Conservation (phyloP, 1,140 invertebrate species). For the Pseudomyrmex pallidus region DNA sequence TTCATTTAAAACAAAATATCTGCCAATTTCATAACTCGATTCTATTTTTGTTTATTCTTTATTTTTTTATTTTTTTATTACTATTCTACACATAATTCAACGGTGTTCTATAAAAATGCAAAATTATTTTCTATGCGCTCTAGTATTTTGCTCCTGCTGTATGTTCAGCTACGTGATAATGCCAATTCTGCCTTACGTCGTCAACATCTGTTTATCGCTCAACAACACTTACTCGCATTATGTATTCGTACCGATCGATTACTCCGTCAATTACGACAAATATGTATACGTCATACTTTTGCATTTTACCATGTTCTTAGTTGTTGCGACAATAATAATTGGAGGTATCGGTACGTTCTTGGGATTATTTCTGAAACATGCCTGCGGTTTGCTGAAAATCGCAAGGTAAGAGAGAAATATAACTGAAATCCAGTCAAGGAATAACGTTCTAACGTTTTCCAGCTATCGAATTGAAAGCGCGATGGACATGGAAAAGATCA, state of each 20-base stretch:
- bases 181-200: neutral
- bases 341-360: neutral
- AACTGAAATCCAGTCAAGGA: neutral
- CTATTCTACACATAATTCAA: neutral
- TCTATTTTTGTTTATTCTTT: neutral
- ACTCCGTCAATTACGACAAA: constrained; percentile 19
- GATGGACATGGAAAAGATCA: neutral
- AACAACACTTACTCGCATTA: neutral
- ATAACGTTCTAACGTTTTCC: constrained; percentile 6
- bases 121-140: neutral
- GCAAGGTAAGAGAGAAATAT: constrained; percentile 1
- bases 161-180: neutral
- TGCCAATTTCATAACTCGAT: neutral
- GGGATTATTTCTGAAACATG: neutral
- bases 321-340: neutral
- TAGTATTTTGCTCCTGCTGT: neutral
- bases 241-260: constrained; percentile 8
- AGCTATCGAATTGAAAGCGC: constrained; percentile 25
- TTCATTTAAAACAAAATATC: too few relatives aligned
- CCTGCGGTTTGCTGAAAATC: constrained; percentile 19
- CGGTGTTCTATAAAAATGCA: neutral
- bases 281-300: neutral
- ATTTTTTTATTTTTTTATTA: neutral
- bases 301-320: neutral
- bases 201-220: neutral